A percentile compares a stretch with the other conserved stretches of the same genome.
phyloP scores from a whole-genome alignment of 2,888 invertebrate genomes.

The Tryphoninae sp. region DNA sequence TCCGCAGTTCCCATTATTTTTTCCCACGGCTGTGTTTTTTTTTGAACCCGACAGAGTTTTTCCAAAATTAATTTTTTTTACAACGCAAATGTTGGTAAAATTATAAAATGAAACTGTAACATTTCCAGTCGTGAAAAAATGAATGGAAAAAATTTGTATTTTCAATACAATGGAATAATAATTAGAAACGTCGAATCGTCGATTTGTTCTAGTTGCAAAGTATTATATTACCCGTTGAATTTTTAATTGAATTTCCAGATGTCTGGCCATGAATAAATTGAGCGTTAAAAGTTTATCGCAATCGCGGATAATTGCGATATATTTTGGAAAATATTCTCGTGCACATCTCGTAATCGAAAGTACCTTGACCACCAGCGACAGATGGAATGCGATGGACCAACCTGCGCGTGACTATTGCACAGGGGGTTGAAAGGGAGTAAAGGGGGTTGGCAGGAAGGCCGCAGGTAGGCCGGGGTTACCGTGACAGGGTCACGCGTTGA shows the following conservation, averaged over 20 bases:
- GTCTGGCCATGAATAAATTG: too few relatives aligned
- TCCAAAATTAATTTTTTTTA: neutral
- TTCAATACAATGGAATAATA: too few relatives aligned
- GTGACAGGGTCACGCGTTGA: conserved; percentile 77
- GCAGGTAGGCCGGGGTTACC: conserved; percentile 67
- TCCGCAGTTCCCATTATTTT: neutral
- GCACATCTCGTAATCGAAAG: conserved; percentile 23
- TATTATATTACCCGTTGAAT: too few relatives aligned
- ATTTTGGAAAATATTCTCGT: neutral
- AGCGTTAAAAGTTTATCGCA: neutral
- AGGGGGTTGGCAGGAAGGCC: conserved; percentile 43
- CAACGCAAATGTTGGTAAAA: neutral
- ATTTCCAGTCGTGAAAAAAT: neutral
- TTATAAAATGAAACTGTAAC: neutral
- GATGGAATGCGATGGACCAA: conserved; percentile 52
- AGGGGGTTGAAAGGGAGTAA: conserved; percentile 26
- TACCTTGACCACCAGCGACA: conserved; percentile 45
- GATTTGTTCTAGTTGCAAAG: too few relatives aligned
- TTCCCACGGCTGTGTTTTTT: neutral
- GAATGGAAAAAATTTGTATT: too few relatives aligned
- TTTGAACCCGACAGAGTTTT: neutral
- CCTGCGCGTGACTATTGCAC: conserved; percentile 46
- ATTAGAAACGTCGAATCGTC: too few relatives aligned
- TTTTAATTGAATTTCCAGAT: too few relatives aligned
- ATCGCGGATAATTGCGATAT: neutral